Evolutionary conservation across 23 tunicate species (phyloP).

Genomic region (Ascidia mentula): DNA sequence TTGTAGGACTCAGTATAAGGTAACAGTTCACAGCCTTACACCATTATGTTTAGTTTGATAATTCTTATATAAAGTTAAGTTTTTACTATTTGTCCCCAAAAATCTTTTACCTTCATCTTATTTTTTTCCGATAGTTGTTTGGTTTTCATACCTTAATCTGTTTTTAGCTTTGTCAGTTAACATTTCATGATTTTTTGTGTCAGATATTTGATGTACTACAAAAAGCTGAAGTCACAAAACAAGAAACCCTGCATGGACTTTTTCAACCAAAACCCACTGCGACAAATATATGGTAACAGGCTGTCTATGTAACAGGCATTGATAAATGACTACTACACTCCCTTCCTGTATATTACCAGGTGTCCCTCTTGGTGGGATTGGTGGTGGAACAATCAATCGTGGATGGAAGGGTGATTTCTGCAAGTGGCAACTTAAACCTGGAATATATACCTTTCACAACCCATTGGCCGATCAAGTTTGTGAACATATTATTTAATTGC

Average conservation of each 20-base stretch:
- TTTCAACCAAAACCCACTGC: slow-evolving; percentile 67
- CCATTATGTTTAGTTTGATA: neutral
- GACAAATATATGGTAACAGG: slow-evolving; percentile 73
- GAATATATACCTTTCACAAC: slow-evolving; percentile 58
- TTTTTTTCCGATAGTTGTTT: neutral
- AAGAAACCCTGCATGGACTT: slow-evolving; percentile 93
- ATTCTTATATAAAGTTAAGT: no score
- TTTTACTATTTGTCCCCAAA: neutral
- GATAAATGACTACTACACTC: neutral
- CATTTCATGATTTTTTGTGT: neutral
- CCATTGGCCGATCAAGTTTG: slow-evolving; percentile 75
- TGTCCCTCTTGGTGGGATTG: slow-evolving; percentile 93
- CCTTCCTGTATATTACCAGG: slow-evolving; percentile 18
- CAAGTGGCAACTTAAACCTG: slow-evolving; percentile 92
- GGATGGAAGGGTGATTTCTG: slow-evolving; percentile 92
- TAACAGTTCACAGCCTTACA: neutral
- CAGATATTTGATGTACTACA: slow-evolving; percentile 59
- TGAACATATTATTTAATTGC: no score
- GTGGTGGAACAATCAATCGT: slow-evolving; percentile 83
- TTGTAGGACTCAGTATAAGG: slow-evolving; percentile 60
- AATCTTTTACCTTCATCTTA: neutral
- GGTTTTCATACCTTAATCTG: neutral
- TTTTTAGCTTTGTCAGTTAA: no score
- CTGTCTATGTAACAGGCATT: neutral
- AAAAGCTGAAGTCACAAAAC: slow-evolving; percentile 32